Evolutionary conservation across 2,797 vertebrate genomes (phyloP), one percentile per base, ranked within the genome.

Genomic region (Tolypeutes matacus): DNA sequence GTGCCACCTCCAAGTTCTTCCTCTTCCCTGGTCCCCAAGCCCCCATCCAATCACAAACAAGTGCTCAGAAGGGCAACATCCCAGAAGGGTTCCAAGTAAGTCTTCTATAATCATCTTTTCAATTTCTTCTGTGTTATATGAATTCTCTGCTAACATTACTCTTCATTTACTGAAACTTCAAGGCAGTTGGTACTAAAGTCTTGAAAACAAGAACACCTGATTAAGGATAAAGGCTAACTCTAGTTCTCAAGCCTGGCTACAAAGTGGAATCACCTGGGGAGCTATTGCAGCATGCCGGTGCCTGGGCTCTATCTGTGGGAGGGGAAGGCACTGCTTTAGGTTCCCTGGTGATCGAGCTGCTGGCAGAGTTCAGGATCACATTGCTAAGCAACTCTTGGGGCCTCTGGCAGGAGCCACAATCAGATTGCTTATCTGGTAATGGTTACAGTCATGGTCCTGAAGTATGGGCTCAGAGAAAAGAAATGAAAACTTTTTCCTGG

Each of bases 31-130:
- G 65, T 98, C 94, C 97, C 98, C 97, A 98, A 97, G 70, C 98
- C 98, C 97, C 98, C 98, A 87, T 90, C 97, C 97, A 98, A 91
- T 92, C 97, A 98, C 97, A 98, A 98, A 93, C 99, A 99, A 88
- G 96, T 96, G 49, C 96, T 98, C 97, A 98, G 98, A 98, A 99
- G 99, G 97, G 97, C 98, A 7, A 84, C 98, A 97, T 97, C 98
- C 39, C 99, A 99, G 96, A 99, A 98, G 93, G 98, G 98, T 94
- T 98, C 98, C 98, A 99, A 99, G 99, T 99, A 99, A 99, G 99
- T 98, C 96, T 97, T 60, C 84, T 25, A 0, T 82, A 42, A 58
- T 73, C 42, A 46, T 67, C 14, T 39, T 9, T 86, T 77, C 25
- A 27, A 0, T 58, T 64, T 86, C 84, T 60, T 84, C 42, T 77